phyloP scores from a whole-genome alignment of 2,888 invertebrate genomes.

The Chloroclysta siterata region DNA sequence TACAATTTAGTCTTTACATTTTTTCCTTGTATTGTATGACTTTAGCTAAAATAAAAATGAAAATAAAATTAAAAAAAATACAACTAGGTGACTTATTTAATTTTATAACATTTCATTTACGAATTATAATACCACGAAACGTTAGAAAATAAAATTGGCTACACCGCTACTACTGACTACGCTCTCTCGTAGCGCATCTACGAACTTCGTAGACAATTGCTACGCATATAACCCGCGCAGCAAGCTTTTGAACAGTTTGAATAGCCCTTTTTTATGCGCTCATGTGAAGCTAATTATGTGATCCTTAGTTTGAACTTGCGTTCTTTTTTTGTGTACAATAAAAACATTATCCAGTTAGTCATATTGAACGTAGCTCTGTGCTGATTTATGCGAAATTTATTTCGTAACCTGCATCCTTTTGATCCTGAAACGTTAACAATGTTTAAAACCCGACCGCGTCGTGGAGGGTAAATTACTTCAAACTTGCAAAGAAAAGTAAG shows the following conservation, averaged over 20 bases:
- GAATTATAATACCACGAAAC: not conserved
- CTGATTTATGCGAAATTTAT: no score
- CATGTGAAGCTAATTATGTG: not conserved
- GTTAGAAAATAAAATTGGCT: not conserved
- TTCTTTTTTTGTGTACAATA: not conserved
- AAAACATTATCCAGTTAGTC: no score
- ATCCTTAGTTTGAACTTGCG: not conserved
- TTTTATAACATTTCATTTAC: not conserved
- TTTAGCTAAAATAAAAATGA: no score
- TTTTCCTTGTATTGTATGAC: not conserved
- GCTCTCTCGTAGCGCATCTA: conserved; percentile 47
- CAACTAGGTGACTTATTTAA: no score
- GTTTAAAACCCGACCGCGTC: no score
- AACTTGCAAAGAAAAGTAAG: no score
- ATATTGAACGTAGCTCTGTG: no score
- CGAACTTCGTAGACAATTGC: conserved; percentile 47
- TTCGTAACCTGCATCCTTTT: no score
- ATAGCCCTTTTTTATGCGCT: conserved; percentile 7
- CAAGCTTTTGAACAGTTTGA: conserved; percentile 9
- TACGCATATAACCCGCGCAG: conserved; percentile 42
- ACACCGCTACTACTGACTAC: not conserved
- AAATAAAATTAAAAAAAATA: no score
- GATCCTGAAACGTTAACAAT: no score
- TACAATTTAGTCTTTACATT: not conserved
- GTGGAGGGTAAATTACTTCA: no score